Evolutionary conservation across 2,113 vertebrate species (phyloP).

Genomic region (Alethe diademata): DNA sequence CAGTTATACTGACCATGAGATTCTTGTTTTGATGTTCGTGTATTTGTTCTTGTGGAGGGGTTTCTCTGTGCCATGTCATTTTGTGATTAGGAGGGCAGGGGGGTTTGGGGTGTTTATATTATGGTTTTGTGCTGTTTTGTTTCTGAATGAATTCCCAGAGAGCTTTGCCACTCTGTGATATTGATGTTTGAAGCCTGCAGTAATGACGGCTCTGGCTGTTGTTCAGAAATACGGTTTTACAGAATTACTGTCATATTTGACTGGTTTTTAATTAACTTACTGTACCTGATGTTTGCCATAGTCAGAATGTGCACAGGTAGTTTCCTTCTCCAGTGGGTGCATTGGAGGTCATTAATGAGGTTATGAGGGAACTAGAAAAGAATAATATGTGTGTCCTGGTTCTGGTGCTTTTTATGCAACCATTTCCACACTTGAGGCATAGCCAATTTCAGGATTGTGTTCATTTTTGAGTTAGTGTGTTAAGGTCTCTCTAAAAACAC

Average conservation of each 20-base stretch:
- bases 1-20: not conserved
- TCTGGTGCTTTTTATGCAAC: not conserved
- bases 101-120: not conserved
- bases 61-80: not conserved
- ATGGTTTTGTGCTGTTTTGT: not conserved
- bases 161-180: not conserved
- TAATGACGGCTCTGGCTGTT: slow-evolving; percentile 10
- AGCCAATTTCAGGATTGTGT: not conserved
- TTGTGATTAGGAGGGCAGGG: not conserved
- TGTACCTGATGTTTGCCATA: not conserved
- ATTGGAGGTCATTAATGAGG: not conserved
- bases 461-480: not conserved
- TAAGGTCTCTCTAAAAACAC: not conserved
- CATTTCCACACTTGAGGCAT: not conserved
- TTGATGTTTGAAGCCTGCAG: not conserved
- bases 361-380: not conserved
- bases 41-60: not conserved
- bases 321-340: not conserved
- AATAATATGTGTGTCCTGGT: not conserved
- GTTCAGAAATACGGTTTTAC: not conserved
- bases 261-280: not conserved
- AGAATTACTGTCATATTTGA: not conserved
- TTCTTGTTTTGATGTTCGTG: not conserved
- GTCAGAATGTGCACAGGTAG: not conserved
- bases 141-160: not conserved